Evolutionary conservation across 1,140 invertebrate species (phyloP).

Genomic region (Zaprionus tsacasi): DNA sequence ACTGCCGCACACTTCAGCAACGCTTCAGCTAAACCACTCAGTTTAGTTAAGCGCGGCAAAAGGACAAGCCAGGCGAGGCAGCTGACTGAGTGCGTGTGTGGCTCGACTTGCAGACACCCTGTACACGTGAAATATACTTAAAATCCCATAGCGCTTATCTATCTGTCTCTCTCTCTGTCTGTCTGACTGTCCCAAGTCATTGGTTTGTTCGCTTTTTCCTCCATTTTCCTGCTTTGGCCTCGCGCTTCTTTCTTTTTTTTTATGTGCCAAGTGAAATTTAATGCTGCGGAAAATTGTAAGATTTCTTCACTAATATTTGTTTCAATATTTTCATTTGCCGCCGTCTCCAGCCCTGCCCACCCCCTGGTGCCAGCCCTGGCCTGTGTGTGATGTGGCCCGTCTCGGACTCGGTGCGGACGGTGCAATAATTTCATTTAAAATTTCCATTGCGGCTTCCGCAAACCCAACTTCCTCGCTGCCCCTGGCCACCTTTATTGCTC

Average conservation of each 20-base stretch:
- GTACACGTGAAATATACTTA: not conserved
- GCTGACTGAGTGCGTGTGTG: not conserved
- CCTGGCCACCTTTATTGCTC: conserved; percentile 11
- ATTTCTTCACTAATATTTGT: conserved; percentile 69
- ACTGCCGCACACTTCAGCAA: conserved; percentile 47
- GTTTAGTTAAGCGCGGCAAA: conserved; percentile 43
- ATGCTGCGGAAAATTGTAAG: conserved; percentile 74
- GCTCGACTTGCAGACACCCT: conserved; percentile 17
- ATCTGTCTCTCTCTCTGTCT: too few relatives aligned
- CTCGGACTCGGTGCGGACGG: conserved; percentile 1
- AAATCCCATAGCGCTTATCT: too few relatives aligned
- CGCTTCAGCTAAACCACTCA: conserved; percentile 68
- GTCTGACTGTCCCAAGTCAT: not conserved
- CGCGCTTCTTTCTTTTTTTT: conserved; percentile 2
- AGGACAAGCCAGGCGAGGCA: not conserved
- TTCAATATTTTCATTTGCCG: conserved; percentile 42
- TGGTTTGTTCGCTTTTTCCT: conserved; percentile 3
- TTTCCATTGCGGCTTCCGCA: conserved; percentile 43
- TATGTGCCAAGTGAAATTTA: conserved; percentile 71
- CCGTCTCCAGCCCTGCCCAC: not conserved
- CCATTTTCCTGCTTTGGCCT: not conserved
- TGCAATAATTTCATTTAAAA: conserved; percentile 61
- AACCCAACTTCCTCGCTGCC: conserved; percentile 36
- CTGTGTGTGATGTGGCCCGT: conserved; percentile 8
- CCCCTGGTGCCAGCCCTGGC: too few relatives aligned